Conservation (phyloP, 2,888 invertebrate genomes). For the Drosophila falleni region DNA sequence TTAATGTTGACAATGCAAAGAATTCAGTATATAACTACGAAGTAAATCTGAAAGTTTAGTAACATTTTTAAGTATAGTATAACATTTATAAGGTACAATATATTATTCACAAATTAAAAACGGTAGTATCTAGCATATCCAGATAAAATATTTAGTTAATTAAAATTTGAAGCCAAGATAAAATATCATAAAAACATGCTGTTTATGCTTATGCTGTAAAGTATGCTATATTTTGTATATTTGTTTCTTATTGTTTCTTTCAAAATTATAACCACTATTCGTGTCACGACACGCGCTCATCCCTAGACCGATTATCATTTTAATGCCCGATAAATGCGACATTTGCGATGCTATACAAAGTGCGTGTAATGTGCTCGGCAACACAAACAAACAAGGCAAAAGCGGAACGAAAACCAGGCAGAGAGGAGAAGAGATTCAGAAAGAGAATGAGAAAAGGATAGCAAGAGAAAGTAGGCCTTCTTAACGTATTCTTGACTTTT, state of each 20-base stretch:
- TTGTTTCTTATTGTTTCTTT: too few species aligned
- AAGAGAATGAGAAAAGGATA: background rate
- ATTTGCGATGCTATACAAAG: constrained; percentile 83
- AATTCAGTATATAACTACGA: too few species aligned
- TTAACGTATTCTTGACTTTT: constrained; percentile 49
- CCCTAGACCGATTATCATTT: constrained; percentile 82
- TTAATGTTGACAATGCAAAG: too few species aligned
- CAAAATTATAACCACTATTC: background rate
- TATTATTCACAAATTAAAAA: too few species aligned
- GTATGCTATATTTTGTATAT: background rate
- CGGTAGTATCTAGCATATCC: too few species aligned
- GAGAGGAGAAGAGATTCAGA: background rate
- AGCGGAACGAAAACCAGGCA: background rate
- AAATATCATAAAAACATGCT: too few species aligned
- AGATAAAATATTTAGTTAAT: too few species aligned
- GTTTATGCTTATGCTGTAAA: background rate
- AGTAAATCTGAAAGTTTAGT: too few species aligned
- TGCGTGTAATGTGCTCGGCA: constrained; percentile 76
- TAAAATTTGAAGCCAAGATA: too few species aligned
- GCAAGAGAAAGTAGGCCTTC: background rate
- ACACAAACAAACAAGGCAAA: constrained; percentile 40
- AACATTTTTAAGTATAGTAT: too few species aligned
- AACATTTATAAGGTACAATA: too few species aligned
- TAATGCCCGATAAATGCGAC: constrained; percentile 84
- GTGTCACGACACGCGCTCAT: constrained; percentile 28